Evolutionary conservation across 2,113 vertebrate species (phyloP), one percentile per base, ranked within the genome.

Genomic region (Regulus satrapa): DNA sequence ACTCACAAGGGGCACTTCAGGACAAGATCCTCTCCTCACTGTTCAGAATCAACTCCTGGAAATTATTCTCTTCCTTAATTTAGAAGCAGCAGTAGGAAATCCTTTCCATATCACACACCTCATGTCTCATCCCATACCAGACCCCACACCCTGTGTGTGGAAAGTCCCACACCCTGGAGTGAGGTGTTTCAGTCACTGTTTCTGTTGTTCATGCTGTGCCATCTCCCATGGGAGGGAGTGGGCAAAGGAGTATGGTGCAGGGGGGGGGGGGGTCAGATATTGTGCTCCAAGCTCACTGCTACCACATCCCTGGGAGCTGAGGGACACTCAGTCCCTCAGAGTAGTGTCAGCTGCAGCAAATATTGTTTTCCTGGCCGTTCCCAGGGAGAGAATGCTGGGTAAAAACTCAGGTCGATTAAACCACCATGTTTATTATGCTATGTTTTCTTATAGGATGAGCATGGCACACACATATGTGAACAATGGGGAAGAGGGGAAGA

Each of bases 81-180:
- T 84, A 36, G 54, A n/a, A 41, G n/a, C 36, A 64, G 23, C 0
- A 3, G 10, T 61, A 59, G 72, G 45, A 89, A 96, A 69, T 84
- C 72, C 46, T 93, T 80, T 73, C 76, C 36, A 5, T 55, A 48
- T 54, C 11, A 32, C 1, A 3, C 26, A 43, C 8, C 8, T 75
- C 18, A 28, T 61, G 28, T 64, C 55, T 78, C 55, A 41, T 66
- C 17, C 13, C 1, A 0, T 82, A 62, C 40, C 43, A 67, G 72
- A 63, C 38, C 38, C 43, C 2, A 20, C 1, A 3, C 15, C 8
- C 14, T 2, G 0, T 41, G 34, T 3, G 4, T 48, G n/a, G 28
- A 31, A 90, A 24, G 36, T 81, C 38, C 54, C 59, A 23, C 1
- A 1, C 13, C 24, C 41, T 4, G 1, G 28, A 62, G 28, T 2